A percentile compares a stretch with the other conserved stretches of the same genome.
These are phyloP conservation scores for Menura novaehollandiae DNA, from an alignment of 2,113 vertebrate genomes.

Conservation along the genomic window DNA sequence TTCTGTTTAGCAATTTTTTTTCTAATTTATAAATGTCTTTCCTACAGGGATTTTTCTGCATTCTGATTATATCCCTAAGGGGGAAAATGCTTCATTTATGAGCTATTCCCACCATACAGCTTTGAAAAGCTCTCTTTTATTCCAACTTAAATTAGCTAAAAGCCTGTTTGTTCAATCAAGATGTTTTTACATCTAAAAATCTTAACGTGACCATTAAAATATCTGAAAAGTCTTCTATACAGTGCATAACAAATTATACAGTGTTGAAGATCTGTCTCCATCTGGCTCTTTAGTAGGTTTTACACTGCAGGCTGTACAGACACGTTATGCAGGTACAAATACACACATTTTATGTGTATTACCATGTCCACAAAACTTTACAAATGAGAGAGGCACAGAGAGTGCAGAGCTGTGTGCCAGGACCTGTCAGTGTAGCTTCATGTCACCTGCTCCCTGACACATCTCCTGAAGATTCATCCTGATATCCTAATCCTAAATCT, in stretches of 20 bases:
- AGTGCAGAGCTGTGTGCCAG: not conserved
- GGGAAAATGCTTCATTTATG: conserved; percentile 48
- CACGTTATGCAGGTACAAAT: not conserved
- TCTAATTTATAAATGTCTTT: conserved; percentile 58
- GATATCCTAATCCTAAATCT: not conserved
- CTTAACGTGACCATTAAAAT: not conserved
- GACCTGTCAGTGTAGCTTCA: accelerated
- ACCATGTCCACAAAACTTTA: not conserved
- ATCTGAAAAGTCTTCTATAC: not conserved
- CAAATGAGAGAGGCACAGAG: not conserved
- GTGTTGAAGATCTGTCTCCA: not conserved
- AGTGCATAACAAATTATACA: not conserved
- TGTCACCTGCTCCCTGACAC: not conserved
- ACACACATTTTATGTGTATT: not conserved
- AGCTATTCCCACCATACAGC: conserved; percentile 5
- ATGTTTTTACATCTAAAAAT: not conserved
- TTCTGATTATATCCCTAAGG: conserved; percentile 53
- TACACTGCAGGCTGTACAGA: not conserved
- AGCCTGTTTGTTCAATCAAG: not conserved
- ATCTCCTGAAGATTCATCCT: not conserved
- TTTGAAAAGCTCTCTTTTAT: conserved; percentile 44
- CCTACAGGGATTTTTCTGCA: conserved; percentile 56
- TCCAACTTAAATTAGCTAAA: conserved; percentile 43
- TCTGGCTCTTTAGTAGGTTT: not conserved
- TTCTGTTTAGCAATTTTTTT: conserved; percentile 23